Percentiles rank a stretch among this genome's conserved stretches.
Conservation (phyloP, 2,113 vertebrate genomes). For the Rattus norvegicus region DNA sequence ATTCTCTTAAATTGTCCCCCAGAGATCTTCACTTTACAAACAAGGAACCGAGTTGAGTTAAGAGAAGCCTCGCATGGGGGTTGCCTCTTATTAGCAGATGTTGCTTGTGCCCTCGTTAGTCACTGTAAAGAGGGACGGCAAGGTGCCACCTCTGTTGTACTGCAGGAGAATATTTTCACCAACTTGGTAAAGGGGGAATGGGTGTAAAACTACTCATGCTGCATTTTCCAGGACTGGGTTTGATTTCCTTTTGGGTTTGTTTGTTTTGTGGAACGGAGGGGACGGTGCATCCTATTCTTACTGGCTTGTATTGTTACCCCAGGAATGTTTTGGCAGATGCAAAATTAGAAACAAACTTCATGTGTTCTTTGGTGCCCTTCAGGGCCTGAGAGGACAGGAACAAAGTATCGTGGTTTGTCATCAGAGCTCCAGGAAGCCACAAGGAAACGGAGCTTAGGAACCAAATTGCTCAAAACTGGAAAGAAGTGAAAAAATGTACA, state of each 20-base stretch:
- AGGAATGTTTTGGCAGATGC: conserved; percentile 89
- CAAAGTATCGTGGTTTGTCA: conserved; percentile 89
- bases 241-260: conserved; percentile 90
- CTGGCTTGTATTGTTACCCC: conserved; percentile 88
- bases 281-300: conserved; percentile 85
- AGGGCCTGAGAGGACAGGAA: conserved; percentile 89
- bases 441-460: conserved; percentile 90
- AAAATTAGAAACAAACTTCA: conserved; percentile 98
- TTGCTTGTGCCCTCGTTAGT: not conserved
- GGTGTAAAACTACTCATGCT: conserved; percentile 79
- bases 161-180: conserved; percentile 27
- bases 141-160: not conserved
- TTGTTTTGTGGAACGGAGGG: conserved; percentile 89
- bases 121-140: conserved; percentile 57
- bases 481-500: conserved; percentile 79
- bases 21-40: conserved; percentile 43
- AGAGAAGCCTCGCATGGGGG: not conserved
- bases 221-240: conserved; percentile 76
- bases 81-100: conserved; percentile 55
- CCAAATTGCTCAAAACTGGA: conserved; percentile 83
- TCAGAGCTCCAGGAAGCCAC: conserved; percentile 90
- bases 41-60: conserved; percentile 28
- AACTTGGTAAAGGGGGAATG: conserved; percentile 69
- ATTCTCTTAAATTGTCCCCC: conserved; percentile 29
- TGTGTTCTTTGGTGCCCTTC: conserved; percentile 91